Evolutionary conservation across 2,888 invertebrate species (phyloP).

Genomic region (Odontothrips loti): DNA sequence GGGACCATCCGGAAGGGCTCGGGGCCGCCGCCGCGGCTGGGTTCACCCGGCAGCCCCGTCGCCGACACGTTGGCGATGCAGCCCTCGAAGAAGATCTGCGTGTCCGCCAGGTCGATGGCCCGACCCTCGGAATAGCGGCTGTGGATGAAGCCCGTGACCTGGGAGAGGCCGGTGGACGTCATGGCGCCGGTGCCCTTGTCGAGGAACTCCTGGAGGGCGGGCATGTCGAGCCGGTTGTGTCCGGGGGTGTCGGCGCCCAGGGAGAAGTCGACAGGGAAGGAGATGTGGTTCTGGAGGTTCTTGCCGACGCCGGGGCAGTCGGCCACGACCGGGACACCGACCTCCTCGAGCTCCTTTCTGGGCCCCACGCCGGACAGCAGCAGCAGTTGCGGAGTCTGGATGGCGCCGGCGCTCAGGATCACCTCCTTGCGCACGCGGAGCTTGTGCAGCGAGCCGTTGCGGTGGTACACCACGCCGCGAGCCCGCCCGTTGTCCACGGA

Average conservation of each 20-base stretch:
- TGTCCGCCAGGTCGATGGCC: constrained; percentile 58
- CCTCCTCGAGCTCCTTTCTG: neutral
- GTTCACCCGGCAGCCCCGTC: constrained; percentile 44
- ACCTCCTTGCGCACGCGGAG: neutral
- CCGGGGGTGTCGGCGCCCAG: constrained; percentile 19
- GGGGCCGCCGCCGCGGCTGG: neutral
- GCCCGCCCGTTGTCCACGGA: constrained; percentile 42
- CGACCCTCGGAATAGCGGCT: constrained; percentile 44
- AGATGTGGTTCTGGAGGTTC: constrained; percentile 50
- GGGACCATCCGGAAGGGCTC: constrained; percentile 2
- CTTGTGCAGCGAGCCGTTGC: constrained; percentile 37
- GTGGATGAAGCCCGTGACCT: constrained; percentile 43
- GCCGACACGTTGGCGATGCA: constrained; percentile 59
- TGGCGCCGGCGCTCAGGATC: neutral
- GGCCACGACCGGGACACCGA: constrained; percentile 45
- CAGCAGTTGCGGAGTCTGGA: neutral
- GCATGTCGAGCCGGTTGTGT: constrained; percentile 57
- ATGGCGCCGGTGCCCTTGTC: constrained; percentile 58
- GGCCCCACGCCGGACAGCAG: constrained; percentile 18
- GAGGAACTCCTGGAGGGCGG: constrained; percentile 58
- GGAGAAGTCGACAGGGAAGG: constrained; percentile 2
- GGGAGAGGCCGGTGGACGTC: constrained; percentile 62
- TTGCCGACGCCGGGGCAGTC: constrained; percentile 65
- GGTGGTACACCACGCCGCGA: constrained; percentile 57
- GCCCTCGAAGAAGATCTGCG: constrained; percentile 64